Conservation (phyloP, 1,140 invertebrate species). For the Drosophila pachea region DNA sequence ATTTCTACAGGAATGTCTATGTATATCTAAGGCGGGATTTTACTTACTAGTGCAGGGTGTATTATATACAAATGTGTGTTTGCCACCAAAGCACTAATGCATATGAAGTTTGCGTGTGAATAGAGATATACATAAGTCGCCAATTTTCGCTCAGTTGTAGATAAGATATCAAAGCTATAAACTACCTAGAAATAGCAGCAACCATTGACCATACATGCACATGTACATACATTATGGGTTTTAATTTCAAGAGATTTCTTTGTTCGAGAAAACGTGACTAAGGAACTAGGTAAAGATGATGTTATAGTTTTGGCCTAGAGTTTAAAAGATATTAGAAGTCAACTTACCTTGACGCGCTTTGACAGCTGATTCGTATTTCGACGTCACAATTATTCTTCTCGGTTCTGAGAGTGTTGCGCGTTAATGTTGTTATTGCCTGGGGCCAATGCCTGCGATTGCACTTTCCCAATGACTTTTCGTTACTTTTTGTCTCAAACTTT, state of each 20-base stretch:
- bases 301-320: neutral
- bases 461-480: conserved; percentile 20
- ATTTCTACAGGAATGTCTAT: too few relatives aligned
- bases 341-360: conserved; percentile 67
- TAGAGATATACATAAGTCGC: conserved; percentile 15
- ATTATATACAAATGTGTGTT: too few relatives aligned
- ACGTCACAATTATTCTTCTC: conserved; percentile 38
- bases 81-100: too few relatives aligned
- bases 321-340: conserved; percentile 48
- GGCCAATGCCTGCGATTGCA: conserved; percentile 36
- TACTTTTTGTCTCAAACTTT: conserved; percentile 30
- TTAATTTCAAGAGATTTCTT: too few relatives aligned
- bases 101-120: conserved; percentile 7
- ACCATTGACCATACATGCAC: neutral
- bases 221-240: neutral
- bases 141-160: conserved; percentile 13
- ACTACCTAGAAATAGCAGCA: conserved; percentile 3
- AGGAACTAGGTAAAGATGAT: neutral
- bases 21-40: too few relatives aligned
- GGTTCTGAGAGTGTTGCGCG: neutral
- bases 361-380: conserved; percentile 49
- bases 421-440: conserved; percentile 18
- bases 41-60: too few relatives aligned
- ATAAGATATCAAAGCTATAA: conserved; percentile 25
- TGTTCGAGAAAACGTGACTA: too few relatives aligned